Evolutionary conservation across 1,140 invertebrate species (phyloP).

Genomic region (Pseudomyrmex sp.): DNA sequence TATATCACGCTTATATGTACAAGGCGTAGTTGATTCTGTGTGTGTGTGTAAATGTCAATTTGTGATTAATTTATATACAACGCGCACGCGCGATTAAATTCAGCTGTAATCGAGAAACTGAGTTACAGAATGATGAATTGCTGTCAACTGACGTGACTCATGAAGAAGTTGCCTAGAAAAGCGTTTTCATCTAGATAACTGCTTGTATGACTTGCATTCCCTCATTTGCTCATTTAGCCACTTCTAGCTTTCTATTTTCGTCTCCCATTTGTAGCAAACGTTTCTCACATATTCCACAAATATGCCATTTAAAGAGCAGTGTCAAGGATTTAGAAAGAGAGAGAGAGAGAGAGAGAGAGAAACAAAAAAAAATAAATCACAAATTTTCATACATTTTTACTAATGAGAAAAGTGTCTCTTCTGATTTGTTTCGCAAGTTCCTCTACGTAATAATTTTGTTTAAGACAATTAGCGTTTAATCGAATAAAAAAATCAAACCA

Average conservation of each 20-base stretch:
- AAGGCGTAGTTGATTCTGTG: background rate
- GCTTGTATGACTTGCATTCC: conserved; percentile 1
- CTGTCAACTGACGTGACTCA: conserved; percentile 15
- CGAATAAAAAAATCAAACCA: background rate
- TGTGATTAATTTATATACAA: background rate
- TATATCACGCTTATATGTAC: background rate
- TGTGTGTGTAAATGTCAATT: background rate
- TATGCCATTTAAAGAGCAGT: background rate
- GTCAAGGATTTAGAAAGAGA: background rate
- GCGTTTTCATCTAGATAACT: background rate
- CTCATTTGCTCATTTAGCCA: background rate
- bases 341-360: no score
- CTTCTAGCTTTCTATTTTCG: background rate
- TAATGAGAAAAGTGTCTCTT: no score
- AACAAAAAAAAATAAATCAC: no score
- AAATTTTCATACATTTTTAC: no score
- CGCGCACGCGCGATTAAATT: no score
- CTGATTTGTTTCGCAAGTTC: no score
- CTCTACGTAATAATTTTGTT: background rate
- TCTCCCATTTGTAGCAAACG: background rate
- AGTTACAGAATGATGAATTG: background rate
- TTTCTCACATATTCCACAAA: background rate
- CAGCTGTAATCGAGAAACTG: background rate
- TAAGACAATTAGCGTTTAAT: conserved; percentile 36
- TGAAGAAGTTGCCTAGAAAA: background rate